Base-by-base conservation (phyloP, 2,888 invertebrate species). In the Rhyacophila evoluta region DNA sequence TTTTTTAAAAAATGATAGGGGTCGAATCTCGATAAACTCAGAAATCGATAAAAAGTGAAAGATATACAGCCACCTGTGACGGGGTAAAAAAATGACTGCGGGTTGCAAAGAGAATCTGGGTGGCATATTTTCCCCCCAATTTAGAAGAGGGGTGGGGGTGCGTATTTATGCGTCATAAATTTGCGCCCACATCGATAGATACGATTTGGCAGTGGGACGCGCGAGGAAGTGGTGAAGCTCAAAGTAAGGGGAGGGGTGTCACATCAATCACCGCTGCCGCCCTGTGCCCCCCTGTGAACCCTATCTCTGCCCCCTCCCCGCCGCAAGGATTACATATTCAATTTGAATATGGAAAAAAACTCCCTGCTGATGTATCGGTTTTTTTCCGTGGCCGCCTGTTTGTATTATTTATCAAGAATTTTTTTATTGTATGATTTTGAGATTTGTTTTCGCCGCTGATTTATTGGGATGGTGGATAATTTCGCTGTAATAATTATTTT, bases 321-420 rank as follows among this genome's bases (percentile, higher is more conserved):
- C 73, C 38, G 77, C 77, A 73, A 37, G 78, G 78, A 75, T 80
- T 78, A 78, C 75, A 80, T 80, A 80, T 80, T 80, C 74, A 80
- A 80, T 80, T 78, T 78, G 80, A 80, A 78, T 78, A 78, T 75
- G 80, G 79, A 79, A 79, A 79, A 75, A 79, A 70, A 72, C 70
- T 36, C 68, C 73, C 69, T 37, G 77, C 80, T 74, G 76, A 74
- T 79, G 77, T 79, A 74, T 79, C 75, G 79, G 79, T 75, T 79
- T 79, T 79, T 72, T 75, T 79, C 70, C 75, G 29, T 68, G 70
- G 72, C 72, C 74, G 67, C 29, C 71, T 37, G 70, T 74, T 72
- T 74, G 74, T 37, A 75, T 79, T 79, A 79, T 79, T 79, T 71
- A 79, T 79, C 75, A 79, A 75, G 71, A 69, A 38, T 75, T 75